phyloP scores from a whole-genome alignment of 2,113 vertebrate genomes.

The Microcebus tavaratra region DNA sequence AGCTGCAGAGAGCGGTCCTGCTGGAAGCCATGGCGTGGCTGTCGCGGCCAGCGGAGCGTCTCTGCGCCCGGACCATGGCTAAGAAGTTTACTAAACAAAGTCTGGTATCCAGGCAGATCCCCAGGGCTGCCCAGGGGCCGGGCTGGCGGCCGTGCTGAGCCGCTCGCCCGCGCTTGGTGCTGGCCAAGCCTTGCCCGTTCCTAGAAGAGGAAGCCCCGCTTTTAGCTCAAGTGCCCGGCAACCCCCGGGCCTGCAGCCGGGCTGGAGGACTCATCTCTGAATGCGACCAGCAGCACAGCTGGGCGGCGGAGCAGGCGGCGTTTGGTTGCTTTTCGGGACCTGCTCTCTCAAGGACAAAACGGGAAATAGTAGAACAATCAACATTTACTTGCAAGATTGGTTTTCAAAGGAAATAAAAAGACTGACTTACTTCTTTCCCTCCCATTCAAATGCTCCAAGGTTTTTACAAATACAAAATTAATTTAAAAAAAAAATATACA shows the following conservation, averaged over 20 bases:
- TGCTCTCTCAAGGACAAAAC: neutral
- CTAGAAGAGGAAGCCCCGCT: neutral
- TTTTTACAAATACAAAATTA: neutral
- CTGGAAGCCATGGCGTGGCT: constrained; percentile 46
- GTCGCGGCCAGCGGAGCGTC: neutral
- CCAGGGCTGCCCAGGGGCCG: neutral
- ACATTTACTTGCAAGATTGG: neutral
- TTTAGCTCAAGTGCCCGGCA: neutral
- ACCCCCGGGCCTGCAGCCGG: fast-evolving
- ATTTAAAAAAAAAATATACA: neutral
- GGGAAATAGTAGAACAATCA: neutral
- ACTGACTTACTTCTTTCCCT: neutral
- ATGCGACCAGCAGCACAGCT: neutral
- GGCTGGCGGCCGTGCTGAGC: fast-evolving
- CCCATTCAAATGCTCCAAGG: neutral
- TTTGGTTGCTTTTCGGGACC: neutral
- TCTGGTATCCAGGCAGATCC: constrained; percentile 67
- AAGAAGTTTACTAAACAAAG: constrained; percentile 68
- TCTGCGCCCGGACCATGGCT: neutral
- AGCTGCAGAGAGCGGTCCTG: neutral
- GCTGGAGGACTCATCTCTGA: neutral
- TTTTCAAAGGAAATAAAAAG: neutral
- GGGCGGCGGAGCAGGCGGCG: fast-evolving
- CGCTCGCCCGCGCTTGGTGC: neutral
- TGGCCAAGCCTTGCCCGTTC: neutral